Percentiles rank a stretch among this genome's conserved stretches.
These are phyloP conservation scores for Calliopsis andreniformis DNA, from an alignment of 1,140 invertebrate genomes.

Conservation along the genomic window DNA sequence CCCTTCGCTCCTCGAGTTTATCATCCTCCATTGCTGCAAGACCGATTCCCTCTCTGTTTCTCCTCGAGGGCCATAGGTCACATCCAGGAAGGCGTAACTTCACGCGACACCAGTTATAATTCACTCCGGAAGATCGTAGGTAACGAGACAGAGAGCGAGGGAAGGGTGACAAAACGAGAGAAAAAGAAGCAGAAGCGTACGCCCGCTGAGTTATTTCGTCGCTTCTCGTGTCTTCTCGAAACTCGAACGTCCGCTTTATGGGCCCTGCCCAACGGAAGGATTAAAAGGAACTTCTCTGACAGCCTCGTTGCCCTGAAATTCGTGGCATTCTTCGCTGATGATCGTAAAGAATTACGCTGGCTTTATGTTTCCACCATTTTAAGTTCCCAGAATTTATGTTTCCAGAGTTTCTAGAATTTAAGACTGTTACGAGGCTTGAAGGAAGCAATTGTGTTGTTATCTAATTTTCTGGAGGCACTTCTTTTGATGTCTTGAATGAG, in stretches of 20 bases:
- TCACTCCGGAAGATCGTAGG: conserved; percentile 52
- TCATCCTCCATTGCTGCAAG: conserved; percentile 28
- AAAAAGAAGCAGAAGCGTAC: not conserved
- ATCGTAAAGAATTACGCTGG: not conserved
- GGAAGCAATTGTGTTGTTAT: too few species aligned
- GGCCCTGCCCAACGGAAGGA: conserved; percentile 30
- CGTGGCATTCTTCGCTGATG: not conserved
- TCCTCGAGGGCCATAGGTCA: conserved; percentile 57
- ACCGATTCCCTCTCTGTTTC: conserved; percentile 24
- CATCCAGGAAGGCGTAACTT: conserved; percentile 71
- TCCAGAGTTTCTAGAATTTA: too few species aligned
- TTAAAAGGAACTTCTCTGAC: conserved; percentile 34
- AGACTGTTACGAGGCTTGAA: too few species aligned
- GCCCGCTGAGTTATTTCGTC: conserved; percentile 17
- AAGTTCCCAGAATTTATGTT: too few species aligned
- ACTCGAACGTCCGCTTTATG: conserved; percentile 24
- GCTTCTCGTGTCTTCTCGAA: conserved; percentile 19
- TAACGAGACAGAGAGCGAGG: not conserved
- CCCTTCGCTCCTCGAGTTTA: conserved; percentile 25
- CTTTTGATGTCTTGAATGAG: too few species aligned
- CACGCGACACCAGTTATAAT: conserved; percentile 67
- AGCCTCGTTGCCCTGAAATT: not conserved
- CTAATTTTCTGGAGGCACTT: too few species aligned
- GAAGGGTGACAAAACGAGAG: not conserved
- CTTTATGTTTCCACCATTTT: too few species aligned